phyloP scores from a whole-genome alignment of 2,888 invertebrate genomes.

The Argyra leucocephala region DNA sequence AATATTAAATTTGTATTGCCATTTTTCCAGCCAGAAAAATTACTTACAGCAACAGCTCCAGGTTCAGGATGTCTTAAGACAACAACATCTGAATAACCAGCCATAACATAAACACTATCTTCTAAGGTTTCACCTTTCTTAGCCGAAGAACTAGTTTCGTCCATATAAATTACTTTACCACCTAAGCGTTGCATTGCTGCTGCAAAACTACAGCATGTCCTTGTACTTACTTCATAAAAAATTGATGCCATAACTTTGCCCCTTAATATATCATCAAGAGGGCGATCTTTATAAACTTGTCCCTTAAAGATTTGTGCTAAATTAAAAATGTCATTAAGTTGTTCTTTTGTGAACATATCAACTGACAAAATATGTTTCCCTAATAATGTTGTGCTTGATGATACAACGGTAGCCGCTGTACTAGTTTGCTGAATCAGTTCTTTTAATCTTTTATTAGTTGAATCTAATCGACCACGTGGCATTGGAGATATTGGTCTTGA shows the following conservation, averaged over 20 bases:
- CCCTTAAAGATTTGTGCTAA: constrained; percentile 79
- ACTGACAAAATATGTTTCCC: constrained; percentile 80
- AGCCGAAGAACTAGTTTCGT: constrained; percentile 82
- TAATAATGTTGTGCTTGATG: constrained; percentile 43
- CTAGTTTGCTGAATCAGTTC: constrained; percentile 44
- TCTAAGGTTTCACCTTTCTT: constrained; percentile 95
- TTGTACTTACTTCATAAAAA: constrained; percentile 95
- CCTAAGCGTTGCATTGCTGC: constrained; percentile 96
- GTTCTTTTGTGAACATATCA: constrained; percentile 77
- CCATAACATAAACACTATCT: constrained; percentile 76
- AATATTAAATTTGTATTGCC: too few relatives aligned
- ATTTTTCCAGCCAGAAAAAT: too few relatives aligned
- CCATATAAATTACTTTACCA: constrained; percentile 83
- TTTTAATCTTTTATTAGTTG: constrained; percentile 46
- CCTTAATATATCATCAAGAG: constrained; percentile 73
- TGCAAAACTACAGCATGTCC: constrained; percentile 91
- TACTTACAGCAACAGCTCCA: constrained; percentile 76
- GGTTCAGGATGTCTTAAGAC: constrained; percentile 89
- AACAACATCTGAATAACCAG: constrained; percentile 87
- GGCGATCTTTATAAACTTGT: constrained; percentile 72
- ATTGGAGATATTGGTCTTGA: constrained; percentile 48
- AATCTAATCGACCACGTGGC: constrained; percentile 49
- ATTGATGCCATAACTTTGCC: constrained; percentile 93
- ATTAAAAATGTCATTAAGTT: constrained; percentile 87
- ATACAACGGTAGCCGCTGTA: constrained; percentile 23